A percentile compares a stretch with the other conserved stretches of the same genome.
These are phyloP conservation scores for Nomada fabriciana DNA, from an alignment of 2,888 invertebrate species.

Conservation along the genomic window DNA sequence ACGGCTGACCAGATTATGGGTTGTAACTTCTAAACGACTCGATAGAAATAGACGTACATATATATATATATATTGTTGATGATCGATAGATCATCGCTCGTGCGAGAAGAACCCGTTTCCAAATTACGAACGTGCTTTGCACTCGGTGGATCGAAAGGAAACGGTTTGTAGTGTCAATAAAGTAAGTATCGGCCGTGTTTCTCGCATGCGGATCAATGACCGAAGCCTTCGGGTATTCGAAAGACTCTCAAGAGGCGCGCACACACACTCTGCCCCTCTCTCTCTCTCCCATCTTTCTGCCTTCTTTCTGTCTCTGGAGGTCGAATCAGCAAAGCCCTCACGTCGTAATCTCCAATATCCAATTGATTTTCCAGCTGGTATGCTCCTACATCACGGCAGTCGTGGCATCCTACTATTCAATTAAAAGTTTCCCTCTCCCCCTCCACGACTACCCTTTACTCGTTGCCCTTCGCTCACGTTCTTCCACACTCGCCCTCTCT, in stretches of 20 bases:
- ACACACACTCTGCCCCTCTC: conserved; percentile 3
- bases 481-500: conserved; percentile 62
- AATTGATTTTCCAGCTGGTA: conserved; percentile 80
- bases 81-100: conserved; percentile 61
- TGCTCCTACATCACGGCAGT: conserved; percentile 74
- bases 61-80: no score
- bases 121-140: conserved; percentile 35
- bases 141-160: conserved; percentile 45
- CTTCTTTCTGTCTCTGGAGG: conserved; percentile 62
- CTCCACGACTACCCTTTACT: conserved; percentile 34
- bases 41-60: not conserved
- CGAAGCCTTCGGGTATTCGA: conserved; percentile 71
- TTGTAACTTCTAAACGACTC: conserved; percentile 8
- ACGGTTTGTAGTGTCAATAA: conserved; percentile 73
- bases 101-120: conserved; percentile 54
- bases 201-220: conserved; percentile 73
- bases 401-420: conserved; percentile 78
- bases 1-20: not conserved
- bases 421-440: conserved; percentile 77
- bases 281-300: conserved; percentile 1
- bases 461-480: conserved; percentile 61
- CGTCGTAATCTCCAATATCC: conserved; percentile 81
- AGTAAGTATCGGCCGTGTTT: conserved; percentile 68
- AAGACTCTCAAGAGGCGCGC: conserved; percentile 63
- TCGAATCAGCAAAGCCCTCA: conserved; percentile 79